Evolutionary conservation across 2,113 vertebrate genomes (phyloP).

Genomic region (Romanogobio albipinnatus): DNA sequence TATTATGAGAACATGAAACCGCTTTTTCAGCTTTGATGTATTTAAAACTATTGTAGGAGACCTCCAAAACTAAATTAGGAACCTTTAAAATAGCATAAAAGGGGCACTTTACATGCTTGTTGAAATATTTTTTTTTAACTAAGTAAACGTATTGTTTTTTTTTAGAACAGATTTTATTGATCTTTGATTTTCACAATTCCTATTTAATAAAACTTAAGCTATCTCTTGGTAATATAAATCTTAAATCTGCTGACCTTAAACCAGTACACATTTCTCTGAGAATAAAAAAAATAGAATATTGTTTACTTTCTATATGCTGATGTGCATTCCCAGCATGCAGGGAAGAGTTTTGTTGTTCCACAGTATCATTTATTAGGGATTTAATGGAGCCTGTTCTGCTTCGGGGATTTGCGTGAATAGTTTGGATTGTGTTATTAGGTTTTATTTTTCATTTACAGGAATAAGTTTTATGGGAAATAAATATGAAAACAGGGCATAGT

Average conservation of each 20-base stretch:
- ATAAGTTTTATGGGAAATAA: not conserved
- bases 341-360: not conserved
- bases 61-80: too few relatives aligned
- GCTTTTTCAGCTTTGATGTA: too few relatives aligned
- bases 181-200: not conserved
- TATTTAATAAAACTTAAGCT: not conserved
- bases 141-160: too few relatives aligned
- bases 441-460: not conserved
- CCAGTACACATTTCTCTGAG: not conserved
- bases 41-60: too few relatives aligned
- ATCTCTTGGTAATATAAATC: not conserved
- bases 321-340: not conserved
- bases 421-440: not conserved
- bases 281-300: slow-evolving; percentile 2
- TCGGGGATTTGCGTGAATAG: not conserved
- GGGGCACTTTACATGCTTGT: not conserved
- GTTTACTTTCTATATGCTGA: slow-evolving; percentile 17
- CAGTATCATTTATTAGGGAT: slow-evolving; percentile 12
- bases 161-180: not conserved
- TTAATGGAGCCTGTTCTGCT: slow-evolving; percentile 2
- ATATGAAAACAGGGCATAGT: not conserved
- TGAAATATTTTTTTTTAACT: not conserved
- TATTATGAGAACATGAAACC: too few relatives aligned
- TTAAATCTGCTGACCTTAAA: slow-evolving; percentile 9
- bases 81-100: too few relatives aligned